Evolutionary conservation across 2,888 invertebrate genomes (phyloP), one percentile per base, ranked within the genome.

Genomic region (Neria commutata): DNA sequence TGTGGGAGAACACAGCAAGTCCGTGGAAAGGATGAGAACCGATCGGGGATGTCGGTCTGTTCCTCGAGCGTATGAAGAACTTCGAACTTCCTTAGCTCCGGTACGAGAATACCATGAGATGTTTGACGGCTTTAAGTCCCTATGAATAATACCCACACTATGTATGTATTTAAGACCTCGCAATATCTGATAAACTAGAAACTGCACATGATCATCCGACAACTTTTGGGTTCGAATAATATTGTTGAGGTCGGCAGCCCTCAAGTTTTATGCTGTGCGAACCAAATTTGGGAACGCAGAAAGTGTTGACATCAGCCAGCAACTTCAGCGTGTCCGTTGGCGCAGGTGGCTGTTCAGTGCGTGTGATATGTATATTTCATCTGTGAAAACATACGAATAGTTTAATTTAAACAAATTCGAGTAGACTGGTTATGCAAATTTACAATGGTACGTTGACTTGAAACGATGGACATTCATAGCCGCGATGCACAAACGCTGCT

Each of bases 91-190:
- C n/a, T n/a, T n/a, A n/a, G n/a, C n/a, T n/a, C n/a, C n/a, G n/a
- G n/a, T n/a, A n/a, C n/a, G n/a, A n/a, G n/a, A n/a, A n/a, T n/a
- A n/a, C n/a, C n/a, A n/a, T n/a, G n/a, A n/a, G n/a, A 99, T 96
- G 81, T 99, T 99, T 58, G 96, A 96, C 26, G 98, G 99, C 82
- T 99, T 99, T 72, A 99, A 85, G 83, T 99, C 98, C 83, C 96
- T 89, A 81, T 98, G 98, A 78, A 98, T 98, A 64, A 98, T 95
- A 62, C 96, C 97, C 61, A 98, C 98, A 56, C 98, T 97, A 83
- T 98, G 98, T 70, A 98, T 96, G 79, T 98, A 98, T 83, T 99
- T 99, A n/a, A 99, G 86, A 6, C 98, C 98, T 63, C 99, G 86
- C 46, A 99, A 86, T 68, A 99, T 98, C 84, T 99, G 99, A 83